phyloP scores from a whole-genome alignment of 2,113 vertebrate species.

The Lampris megalopsis region DNA sequence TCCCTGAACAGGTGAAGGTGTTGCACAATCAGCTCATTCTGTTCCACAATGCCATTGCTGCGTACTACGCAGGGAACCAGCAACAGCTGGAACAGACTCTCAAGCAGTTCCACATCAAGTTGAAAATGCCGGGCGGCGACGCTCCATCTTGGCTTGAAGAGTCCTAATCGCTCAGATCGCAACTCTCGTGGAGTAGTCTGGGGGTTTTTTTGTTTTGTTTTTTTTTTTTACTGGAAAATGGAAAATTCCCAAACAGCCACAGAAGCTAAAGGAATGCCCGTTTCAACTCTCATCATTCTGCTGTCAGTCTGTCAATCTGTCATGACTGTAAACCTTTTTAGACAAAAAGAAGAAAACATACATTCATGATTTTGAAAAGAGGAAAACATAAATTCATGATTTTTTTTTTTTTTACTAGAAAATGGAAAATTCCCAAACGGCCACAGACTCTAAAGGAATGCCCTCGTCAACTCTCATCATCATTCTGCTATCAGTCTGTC shows the following conservation, averaged over 20 bases:
- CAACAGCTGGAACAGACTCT: slow-evolving; percentile 98
- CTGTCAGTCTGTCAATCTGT: slow-evolving; percentile 50
- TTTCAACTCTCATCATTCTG: slow-evolving; percentile 21
- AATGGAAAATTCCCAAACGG: too few species aligned
- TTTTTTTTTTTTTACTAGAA: too few species aligned
- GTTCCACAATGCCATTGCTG: slow-evolving; percentile 97
- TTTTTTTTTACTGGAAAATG: slow-evolving; percentile 35
- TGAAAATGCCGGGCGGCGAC: slow-evolving; percentile 96
- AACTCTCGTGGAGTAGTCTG: slow-evolving; percentile 9
- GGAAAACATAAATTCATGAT: too few species aligned
- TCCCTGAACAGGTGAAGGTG: slow-evolving; percentile 90
- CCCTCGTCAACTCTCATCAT: too few species aligned
- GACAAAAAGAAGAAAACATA: not conserved
- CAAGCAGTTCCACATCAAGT: slow-evolving; percentile 98
- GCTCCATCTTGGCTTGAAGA: slow-evolving; percentile 96
- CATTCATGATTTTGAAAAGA: too few species aligned
- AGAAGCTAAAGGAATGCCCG: slow-evolving; percentile 50
- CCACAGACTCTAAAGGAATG: too few species aligned
- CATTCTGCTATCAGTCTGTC: too few species aligned
- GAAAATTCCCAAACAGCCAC: slow-evolving; percentile 23
- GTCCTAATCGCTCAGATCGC: slow-evolving; percentile 79
- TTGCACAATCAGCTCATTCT: slow-evolving; percentile 97
- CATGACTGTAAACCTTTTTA: slow-evolving; percentile 53
- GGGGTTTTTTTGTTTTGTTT: not conserved
- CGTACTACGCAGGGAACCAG: slow-evolving; percentile 97